Conservation (phyloP, 2,888 invertebrate species). For the Euproctis similis region DNA sequence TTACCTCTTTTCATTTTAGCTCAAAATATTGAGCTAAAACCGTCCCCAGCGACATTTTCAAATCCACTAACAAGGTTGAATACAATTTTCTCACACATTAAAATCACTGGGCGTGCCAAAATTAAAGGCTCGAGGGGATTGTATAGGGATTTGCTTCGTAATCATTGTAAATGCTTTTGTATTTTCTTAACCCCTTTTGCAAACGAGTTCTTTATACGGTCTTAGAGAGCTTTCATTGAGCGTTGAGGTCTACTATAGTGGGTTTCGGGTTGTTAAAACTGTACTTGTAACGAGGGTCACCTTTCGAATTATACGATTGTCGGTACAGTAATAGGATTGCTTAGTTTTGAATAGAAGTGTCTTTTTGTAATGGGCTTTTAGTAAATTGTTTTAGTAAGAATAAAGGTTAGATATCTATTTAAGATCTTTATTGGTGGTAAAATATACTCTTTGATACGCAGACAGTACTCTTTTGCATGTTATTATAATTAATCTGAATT, state of each 20-base stretch:
- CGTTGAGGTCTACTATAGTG: constrained; percentile 15
- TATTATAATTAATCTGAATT: too few relatives aligned
- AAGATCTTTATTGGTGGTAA: too few relatives aligned
- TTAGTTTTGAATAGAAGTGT: constrained; percentile 5
- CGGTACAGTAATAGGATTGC: constrained; percentile 19
- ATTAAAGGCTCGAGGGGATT: neutral
- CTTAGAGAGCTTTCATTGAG: constrained; percentile 17
- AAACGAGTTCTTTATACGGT: constrained; percentile 10
- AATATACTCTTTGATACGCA: too few relatives aligned
- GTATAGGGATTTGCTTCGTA: constrained; percentile 8
- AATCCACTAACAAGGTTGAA: too few relatives aligned
- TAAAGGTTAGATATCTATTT: too few relatives aligned
- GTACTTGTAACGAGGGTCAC: constrained; percentile 14
- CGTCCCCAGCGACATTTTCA: too few relatives aligned
- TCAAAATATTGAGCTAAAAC: too few relatives aligned
- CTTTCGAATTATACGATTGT: constrained; percentile 12
- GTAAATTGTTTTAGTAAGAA: neutral
- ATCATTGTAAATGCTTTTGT: constrained; percentile 6
- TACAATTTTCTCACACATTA: neutral
- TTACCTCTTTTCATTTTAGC: too few relatives aligned
- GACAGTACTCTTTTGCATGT: too few relatives aligned
- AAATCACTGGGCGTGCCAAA: neutral
- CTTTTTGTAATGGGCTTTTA: constrained; percentile 8
- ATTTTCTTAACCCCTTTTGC: constrained; percentile 4
- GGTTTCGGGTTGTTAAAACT: constrained; percentile 15